Evolutionary conservation across 2,888 invertebrate species (phyloP), one percentile per base, ranked within the genome.

Genomic region (Serripes groenlandicus): DNA sequence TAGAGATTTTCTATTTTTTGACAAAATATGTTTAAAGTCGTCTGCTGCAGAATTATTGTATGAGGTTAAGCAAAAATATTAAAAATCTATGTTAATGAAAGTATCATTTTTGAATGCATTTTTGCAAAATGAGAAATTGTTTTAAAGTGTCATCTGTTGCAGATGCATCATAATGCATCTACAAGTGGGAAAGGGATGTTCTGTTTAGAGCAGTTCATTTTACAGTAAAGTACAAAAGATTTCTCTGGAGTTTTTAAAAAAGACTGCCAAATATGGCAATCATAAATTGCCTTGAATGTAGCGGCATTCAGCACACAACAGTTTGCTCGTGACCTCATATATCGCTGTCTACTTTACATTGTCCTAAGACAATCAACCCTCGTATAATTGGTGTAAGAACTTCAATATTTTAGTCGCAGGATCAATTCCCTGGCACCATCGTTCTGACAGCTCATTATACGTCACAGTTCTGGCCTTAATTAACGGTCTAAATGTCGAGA

Each of bases 371-470:
- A 84, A 84, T 80, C 77, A 78, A 66, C 69, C 56, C 32, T 52
- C 52, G 77, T 68, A 81, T 81, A 84, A 84, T 84, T 84, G 80
- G 75, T 81, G 84, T 84, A 84, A 84, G 80, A 84, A 84, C 75
- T 81, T 77, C 84, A 84, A 84, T 84, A 84, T 84, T 84, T 84
- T 84, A 84, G 84, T 84, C 75, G 68, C 68, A 52, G 75, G 85
- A 86, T 86, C 85, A 86, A 86, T 86, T 80, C 80, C 23, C 26
- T 35, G 85, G 85, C 85, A 78, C 82, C 85, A 78, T 52, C 26
- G 54, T 75, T 82, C 82, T 86, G 85, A 86, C 85, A 86, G 85
- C 75, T 86, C 85, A 86, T 86, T 86, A 86, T 86, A 83, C 82
- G 77, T 83, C 78, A 80, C 80, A 78, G 82, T 78, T 78, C 80